Evolutionary conservation across 2,113 vertebrate species (phyloP).

Genomic region (Osmerus mordax): DNA sequence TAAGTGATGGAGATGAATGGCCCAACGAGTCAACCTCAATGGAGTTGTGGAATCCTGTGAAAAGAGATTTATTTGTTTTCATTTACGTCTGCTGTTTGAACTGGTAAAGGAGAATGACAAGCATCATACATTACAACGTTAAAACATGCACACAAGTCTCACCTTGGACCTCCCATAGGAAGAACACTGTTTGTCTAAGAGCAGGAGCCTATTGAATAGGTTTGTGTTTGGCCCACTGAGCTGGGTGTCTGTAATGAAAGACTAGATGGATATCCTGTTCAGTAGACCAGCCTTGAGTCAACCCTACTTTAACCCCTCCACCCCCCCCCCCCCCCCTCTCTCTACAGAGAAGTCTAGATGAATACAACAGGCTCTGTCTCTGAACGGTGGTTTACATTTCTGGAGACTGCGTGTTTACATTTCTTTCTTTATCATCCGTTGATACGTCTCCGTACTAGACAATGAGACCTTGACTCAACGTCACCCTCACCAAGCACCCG

Average conservation of each 20-base stretch:
- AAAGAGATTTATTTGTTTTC: too few relatives aligned
- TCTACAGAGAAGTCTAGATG: conserved; percentile 22
- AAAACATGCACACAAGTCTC: not conserved
- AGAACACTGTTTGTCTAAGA: not conserved
- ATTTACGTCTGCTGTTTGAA: too few relatives aligned
- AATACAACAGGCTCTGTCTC: conserved; percentile 36
- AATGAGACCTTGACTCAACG: too few relatives aligned
- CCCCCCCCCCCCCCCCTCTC: not conserved
- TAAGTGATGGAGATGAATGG: too few relatives aligned
- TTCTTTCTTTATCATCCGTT: too few relatives aligned
- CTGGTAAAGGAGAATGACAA: too few relatives aligned
- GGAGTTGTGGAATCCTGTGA: too few relatives aligned
- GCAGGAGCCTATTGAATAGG: not conserved
- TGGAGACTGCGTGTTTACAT: too few relatives aligned
- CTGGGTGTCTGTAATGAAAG: not conserved
- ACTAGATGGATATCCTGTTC: conserved; percentile 14
- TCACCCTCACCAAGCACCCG: too few relatives aligned
- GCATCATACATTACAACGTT: not conserved
- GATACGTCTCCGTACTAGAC: too few relatives aligned
- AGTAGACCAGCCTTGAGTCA: conserved; percentile 25
- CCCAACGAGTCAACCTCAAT: too few relatives aligned
- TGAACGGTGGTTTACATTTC: not conserved
- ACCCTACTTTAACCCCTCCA: not conserved
- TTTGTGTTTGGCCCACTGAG: conserved; percentile 1
- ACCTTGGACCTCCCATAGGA: not conserved